Base-by-base conservation (phyloP, 92 coral and sea anemone genomes). In the Nematostella vectensis region DNA sequence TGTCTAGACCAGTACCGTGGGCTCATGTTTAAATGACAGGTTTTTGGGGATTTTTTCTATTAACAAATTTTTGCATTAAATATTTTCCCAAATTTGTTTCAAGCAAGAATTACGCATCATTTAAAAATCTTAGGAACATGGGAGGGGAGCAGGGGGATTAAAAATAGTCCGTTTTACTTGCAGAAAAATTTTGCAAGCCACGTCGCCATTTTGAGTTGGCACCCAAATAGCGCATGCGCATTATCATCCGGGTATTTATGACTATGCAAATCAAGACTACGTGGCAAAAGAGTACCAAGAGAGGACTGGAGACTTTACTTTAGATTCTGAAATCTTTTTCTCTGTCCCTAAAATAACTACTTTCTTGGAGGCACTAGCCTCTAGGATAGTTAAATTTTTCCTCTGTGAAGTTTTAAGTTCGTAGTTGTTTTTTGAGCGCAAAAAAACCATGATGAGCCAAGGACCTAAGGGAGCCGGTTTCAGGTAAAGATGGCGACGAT, bases 401-500 rank as follows among this genome's bases (percentile, higher is more conserved):
- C 11, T 26, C 47, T 56, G 33, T 48, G 29, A 38, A 58, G 49
- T 66, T 44, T 59, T 19, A 31, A 37, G 22, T 20, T 66, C 30
- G 19, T 54, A 65, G 13, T 29, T 65, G 42, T 37, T 18, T 38
- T 49, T 55, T 25, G 26, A 59, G 33, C 58, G 57, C 67, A 25
- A 15, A 58, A 65, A 69, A 67, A 51, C 68, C 48, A 79, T 79
- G 76, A 79, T 79, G 80, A 79, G 65, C 61, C 80, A 65, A 54
- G 80, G 76, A 38, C 68, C 71, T 74, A 29, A 58, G 20, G 70
- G 70, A 36, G 70, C 85, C 63, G 86, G 86, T 47, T 75, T 72
- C 78, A 73, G 86, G 86, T 79, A 79, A n/a, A 63, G 78, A 58
- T 78, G 76, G 76, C 76, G 29, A 61, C 23, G 54, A 55, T 65